Evolutionary conservation across 2,888 invertebrate species (phyloP).

Genomic region (Blera fallax): DNA sequence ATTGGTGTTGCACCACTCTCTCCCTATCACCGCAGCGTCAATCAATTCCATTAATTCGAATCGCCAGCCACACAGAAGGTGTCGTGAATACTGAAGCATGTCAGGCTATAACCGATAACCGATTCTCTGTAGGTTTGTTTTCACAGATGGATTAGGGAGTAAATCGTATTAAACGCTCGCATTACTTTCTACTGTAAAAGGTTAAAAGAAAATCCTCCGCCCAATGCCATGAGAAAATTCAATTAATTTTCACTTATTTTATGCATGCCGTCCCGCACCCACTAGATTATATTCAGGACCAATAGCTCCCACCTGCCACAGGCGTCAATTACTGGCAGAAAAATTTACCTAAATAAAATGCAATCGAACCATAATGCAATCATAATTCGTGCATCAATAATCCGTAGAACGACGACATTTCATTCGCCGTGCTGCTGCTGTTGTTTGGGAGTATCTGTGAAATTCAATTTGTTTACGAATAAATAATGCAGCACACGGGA

Average conservation of each 20-base stretch:
- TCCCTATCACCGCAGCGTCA: conserved; percentile 12
- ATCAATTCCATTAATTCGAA: conserved; percentile 56
- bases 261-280: conserved; percentile 5
- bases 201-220: not conserved
- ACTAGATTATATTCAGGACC: not conserved
- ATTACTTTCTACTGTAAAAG: conserved; percentile 13
- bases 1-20: not conserved
- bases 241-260: conserved; percentile 8
- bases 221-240: conserved; percentile 16
- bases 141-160: conserved; percentile 14
- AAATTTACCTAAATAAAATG: conserved; percentile 37
- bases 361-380: conserved; percentile 44
- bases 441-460: conserved; percentile 18
- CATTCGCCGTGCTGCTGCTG: not conserved
- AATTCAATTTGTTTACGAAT: conserved; percentile 33
- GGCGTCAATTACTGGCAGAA: conserved; percentile 57
- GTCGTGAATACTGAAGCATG: not conserved
- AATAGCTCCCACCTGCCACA: not conserved
- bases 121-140: not conserved
- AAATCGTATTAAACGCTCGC: conserved; percentile 40
- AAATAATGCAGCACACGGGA: conserved; percentile 44
- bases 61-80: conserved; percentile 32
- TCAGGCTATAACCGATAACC: not conserved
- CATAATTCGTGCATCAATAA: conserved; percentile 66
- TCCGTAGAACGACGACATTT: conserved; percentile 6